Percentiles rank a stretch among this genome's conserved stretches.
These are phyloP conservation scores for Trachelus stipa DNA, from an alignment of 2,888 invertebrate genomes.

Conservation along the genomic window DNA sequence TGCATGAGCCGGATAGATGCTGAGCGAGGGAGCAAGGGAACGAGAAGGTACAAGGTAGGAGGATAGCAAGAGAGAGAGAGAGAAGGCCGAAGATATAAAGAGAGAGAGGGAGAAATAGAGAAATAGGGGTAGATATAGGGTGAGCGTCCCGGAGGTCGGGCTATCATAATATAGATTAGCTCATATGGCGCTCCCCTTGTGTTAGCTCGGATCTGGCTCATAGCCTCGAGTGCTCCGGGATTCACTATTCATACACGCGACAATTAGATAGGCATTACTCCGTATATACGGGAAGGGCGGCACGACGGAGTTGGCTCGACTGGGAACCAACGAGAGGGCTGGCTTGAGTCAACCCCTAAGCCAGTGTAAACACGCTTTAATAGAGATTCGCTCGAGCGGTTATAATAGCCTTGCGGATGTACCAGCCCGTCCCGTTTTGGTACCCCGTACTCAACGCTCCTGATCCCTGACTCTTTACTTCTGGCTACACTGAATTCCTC, in stretches of 20 bases:
- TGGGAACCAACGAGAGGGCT: constrained; percentile 52
- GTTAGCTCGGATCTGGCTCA: constrained; percentile 62
- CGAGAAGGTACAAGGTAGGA: neutral
- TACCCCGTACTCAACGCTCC: neutral
- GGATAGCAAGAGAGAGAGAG: neutral
- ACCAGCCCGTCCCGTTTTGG: constrained; percentile 47
- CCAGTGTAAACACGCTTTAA: constrained; percentile 68
- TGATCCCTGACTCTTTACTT: neutral
- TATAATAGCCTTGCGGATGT: constrained; percentile 67
- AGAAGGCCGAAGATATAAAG: constrained; percentile 1
- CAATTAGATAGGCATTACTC: constrained; percentile 67
- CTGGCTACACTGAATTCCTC: neutral
- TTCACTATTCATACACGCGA: constrained; percentile 68
- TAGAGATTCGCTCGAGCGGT: constrained; percentile 68
- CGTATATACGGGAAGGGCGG: constrained; percentile 36
- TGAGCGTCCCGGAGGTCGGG: constrained; percentile 45
- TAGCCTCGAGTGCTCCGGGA: constrained; percentile 66
- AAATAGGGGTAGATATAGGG: constrained; percentile 18
- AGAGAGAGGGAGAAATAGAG: constrained; percentile 6
- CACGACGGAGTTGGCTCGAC: constrained; percentile 51
- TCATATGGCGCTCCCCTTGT: constrained; percentile 62
- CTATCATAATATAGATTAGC: constrained; percentile 67
- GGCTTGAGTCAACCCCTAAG: constrained; percentile 67
- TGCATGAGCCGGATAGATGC: neutral
- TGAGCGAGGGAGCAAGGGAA: neutral